These are phyloP conservation scores for Choloepus didactylus DNA, from an alignment of 2,797 vertebrate genomes.

Conservation along the genomic window DNA sequence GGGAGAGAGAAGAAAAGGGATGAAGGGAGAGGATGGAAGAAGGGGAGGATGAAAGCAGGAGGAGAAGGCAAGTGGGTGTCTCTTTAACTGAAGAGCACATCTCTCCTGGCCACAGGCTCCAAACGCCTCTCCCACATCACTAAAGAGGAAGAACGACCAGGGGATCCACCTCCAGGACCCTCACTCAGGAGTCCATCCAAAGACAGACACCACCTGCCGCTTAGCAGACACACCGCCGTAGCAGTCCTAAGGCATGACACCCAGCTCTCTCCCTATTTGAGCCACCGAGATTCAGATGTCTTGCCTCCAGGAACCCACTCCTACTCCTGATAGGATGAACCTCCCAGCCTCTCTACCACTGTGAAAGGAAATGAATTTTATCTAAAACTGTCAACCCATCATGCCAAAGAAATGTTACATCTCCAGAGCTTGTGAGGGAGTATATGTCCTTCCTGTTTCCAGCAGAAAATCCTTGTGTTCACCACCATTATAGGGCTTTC, in stretches of 20 bases:
- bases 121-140: neutral
- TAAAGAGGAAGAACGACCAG: neutral
- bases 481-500: neutral
- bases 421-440: neutral
- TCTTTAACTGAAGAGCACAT: constrained; percentile 76
- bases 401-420: neutral
- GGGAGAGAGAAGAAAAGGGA: constrained; percentile 81
- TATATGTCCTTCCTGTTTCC: neutral
- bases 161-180: neutral
- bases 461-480: neutral
- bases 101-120: constrained; percentile 70
- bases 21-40: constrained; percentile 83
- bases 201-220: accelerated
- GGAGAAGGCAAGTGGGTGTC: constrained; percentile 82
- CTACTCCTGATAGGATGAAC: neutral
- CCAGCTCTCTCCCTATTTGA: neutral
- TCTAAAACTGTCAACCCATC: neutral
- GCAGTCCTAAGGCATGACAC: neutral
- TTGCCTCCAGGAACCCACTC: neutral
- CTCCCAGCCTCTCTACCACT: neutral
- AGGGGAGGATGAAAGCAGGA: constrained; percentile 82
- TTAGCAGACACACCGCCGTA: neutral
- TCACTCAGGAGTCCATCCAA: neutral
- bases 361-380: neutral
- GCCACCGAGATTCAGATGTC: neutral